Evolutionary conservation across 2,888 invertebrate genomes (phyloP), one percentile per base, ranked within the genome.

Genomic region (Caenorhabditis sulstoni): DNA sequence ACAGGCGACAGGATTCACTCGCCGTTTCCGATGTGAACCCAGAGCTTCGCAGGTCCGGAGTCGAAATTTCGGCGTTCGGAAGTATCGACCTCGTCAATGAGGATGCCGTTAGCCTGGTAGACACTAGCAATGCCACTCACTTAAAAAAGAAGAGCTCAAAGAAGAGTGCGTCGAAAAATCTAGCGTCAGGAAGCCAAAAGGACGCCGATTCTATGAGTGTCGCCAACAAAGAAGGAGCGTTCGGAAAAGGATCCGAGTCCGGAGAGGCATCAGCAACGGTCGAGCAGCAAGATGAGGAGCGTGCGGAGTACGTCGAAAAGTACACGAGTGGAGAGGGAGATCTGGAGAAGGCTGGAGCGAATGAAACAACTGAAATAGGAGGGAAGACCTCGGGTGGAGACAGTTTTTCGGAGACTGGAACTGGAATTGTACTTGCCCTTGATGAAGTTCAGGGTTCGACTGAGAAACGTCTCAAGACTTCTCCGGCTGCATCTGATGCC

Each of bases 1-100:
- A 39, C 11, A 52, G 45, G 20, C 22, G 22, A 29, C 57, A 62
- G 12, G 74, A 74, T 7, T 74, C 74, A 0, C 16, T 74, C 0
- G 16, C 74, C 3, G 58, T 74, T 14, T 74, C 74, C n/a, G 66
- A 74, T 23, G 59, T 61, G 2, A 65, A 77, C 52, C 65, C 64
- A 16, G 70, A 70, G 22, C 52, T 77, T 14, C 45, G 67, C 8
- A 65, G 70, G 49, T 53, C 65, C 37, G 49, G 47, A 12, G 45
- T 77, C n/a, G 77, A 77, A 29, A 71, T 77, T 16, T 77, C 77
- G 3, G 65, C 77, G 12, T 77, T 77, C 20, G 77, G 77, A 35
- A 45, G 58, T 18, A 70, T 77, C 12, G 70, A 70, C 41, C 23
- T 77, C 1, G 37, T 50, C n/a, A 52, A 65, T 39, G 65, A 77